Evolutionary conservation across 2,888 invertebrate species (phyloP).

Genomic region (Terebella lapidaria): DNA sequence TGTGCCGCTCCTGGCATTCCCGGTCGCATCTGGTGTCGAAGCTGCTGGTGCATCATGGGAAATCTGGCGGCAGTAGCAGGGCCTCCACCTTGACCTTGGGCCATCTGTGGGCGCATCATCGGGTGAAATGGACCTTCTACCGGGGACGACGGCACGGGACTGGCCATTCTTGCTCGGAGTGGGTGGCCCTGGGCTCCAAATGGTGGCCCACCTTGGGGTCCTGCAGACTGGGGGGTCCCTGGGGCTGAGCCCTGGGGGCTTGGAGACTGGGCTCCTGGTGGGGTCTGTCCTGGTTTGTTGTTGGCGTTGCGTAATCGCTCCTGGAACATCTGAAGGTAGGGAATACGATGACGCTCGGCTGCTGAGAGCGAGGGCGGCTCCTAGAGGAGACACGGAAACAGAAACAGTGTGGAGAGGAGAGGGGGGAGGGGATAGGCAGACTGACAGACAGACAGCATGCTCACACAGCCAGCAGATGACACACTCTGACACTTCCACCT

Average conservation of each 20-base stretch:
- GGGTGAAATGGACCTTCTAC: neutral
- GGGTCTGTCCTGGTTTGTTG: neutral
- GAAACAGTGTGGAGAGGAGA: neutral
- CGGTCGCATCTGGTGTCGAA: neutral
- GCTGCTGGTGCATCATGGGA: neutral
- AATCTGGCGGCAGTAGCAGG: neutral
- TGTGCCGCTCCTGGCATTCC: slow-evolving; percentile 7
- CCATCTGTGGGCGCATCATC: neutral
- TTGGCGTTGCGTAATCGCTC: slow-evolving; percentile 41
- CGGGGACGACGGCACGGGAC: neutral
- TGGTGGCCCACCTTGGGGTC: neutral
- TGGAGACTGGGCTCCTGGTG: neutral
- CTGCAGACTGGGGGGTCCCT: neutral
- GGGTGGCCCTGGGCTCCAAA: neutral
- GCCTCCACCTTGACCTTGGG: neutral
- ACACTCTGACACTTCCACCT: neutral
- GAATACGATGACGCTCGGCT: slow-evolving; percentile 14
- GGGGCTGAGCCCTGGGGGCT: neutral
- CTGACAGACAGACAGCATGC: neutral
- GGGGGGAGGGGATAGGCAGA: neutral
- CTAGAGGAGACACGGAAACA: neutral
- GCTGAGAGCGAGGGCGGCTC: slow-evolving; percentile 9
- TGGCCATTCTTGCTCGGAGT: neutral
- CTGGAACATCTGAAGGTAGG: slow-evolving; percentile 33
- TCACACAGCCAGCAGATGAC: neutral